These are phyloP conservation scores for Forficula auricularia DNA, from an alignment of 1,140 invertebrate species.

Conservation along the genomic window DNA sequence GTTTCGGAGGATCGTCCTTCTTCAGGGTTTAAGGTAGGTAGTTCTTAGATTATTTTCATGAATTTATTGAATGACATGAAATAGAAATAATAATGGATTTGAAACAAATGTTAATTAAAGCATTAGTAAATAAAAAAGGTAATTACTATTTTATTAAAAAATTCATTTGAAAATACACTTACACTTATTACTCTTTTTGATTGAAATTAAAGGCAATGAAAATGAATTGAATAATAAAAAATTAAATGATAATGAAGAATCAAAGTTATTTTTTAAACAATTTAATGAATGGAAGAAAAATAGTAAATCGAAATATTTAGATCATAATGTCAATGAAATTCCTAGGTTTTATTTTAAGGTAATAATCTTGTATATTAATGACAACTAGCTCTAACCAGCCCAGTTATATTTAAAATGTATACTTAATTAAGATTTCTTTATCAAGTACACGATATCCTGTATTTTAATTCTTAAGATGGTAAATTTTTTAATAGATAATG, in stretches of 20 bases:
- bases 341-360: conserved; percentile 61
- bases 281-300: conserved; percentile 36
- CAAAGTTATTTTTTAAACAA: conserved; percentile 33
- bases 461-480: too few relatives aligned
- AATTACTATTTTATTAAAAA: conserved; percentile 1
- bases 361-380: conserved; percentile 7
- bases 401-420: too few relatives aligned
- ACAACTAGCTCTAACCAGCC: conserved; percentile 4
- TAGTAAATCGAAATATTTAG: conserved; percentile 23
- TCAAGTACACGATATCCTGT: too few relatives aligned
- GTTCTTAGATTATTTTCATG: too few relatives aligned
- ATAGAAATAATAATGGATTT: conserved; percentile 20
- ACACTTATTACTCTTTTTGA: conserved; percentile 12
- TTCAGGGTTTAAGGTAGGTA: too few relatives aligned
- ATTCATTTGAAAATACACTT: neutral
- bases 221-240: conserved; percentile 12
- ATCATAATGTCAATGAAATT: conserved; percentile 32
- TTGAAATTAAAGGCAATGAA: conserved; percentile 11
- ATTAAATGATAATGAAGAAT: conserved; percentile 30
- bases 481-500: too few relatives aligned
- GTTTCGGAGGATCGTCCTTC: too few relatives aligned
- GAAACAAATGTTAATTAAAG: conserved; percentile 18
- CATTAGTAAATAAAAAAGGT: conserved; percentile 14
- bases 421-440: too few relatives aligned
- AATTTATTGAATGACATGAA: too few relatives aligned